Percentiles rank a stretch among this genome's conserved stretches.
phyloP scores from a whole-genome alignment of 2,797 vertebrate genomes.

The Philypnodon macrostomus region DNA sequence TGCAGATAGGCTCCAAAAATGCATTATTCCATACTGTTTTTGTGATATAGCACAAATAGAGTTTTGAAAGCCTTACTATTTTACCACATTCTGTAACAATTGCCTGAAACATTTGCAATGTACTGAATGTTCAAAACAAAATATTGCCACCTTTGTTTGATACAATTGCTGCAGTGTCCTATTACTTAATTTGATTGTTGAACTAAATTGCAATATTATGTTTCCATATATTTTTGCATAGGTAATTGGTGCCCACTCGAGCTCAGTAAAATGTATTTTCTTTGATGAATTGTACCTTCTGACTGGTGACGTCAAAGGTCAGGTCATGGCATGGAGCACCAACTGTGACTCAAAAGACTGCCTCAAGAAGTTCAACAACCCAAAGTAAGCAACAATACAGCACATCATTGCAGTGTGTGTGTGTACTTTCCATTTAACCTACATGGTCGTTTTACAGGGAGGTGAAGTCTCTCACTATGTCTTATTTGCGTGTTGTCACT shows the following conservation, averaged over 20 bases:
- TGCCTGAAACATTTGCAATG: too few species aligned
- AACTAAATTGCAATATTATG: too few species aligned
- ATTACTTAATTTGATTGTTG: too few species aligned
- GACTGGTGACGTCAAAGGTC: constrained; percentile 78
- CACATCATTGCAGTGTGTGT: neutral
- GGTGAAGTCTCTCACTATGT: constrained; percentile 78
- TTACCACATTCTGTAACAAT: too few species aligned
- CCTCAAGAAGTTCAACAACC: constrained; percentile 83
- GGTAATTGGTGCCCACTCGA: constrained; percentile 79
- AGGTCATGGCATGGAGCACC: constrained; percentile 86
- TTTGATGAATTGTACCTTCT: constrained; percentile 85
- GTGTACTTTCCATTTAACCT: neutral
- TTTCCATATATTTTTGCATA: constrained; percentile 33
- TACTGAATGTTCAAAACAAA: too few species aligned
- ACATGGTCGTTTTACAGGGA: constrained; percentile 69
- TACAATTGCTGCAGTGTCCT: too few species aligned
- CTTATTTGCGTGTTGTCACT: constrained; percentile 86
- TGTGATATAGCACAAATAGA: too few species aligned
- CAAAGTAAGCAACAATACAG: constrained; percentile 70
- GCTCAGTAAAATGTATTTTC: constrained; percentile 81
- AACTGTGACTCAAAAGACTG: constrained; percentile 67
- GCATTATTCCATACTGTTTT: too few species aligned
- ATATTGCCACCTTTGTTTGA: too few species aligned
- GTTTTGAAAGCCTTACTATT: too few species aligned
- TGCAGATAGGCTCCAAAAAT: too few species aligned